phyloP scores from a whole-genome alignment of 2,888 invertebrate species.

The Athalia circularis region DNA sequence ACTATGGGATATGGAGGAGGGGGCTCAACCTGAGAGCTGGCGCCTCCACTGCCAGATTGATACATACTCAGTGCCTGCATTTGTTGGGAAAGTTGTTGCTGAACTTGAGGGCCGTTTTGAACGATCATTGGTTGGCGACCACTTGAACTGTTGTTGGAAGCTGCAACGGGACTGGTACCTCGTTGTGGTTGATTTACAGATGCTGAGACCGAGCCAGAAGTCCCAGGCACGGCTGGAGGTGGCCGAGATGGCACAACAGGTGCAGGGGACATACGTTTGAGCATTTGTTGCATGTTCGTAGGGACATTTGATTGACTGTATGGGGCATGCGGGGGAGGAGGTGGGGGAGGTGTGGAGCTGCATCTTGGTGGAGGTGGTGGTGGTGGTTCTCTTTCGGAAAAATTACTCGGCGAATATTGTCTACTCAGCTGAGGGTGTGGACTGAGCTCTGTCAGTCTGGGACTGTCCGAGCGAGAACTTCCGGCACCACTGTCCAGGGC shows the following conservation, averaged over 20 bases:
- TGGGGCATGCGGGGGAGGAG: conserved; percentile 76
- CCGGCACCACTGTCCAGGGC: conserved; percentile 92
- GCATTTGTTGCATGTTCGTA: conserved; percentile 81
- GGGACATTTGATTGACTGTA: conserved; percentile 78
- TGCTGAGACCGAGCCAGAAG: conserved; percentile 65
- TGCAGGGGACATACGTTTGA: conserved; percentile 86
- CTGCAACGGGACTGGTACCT: conserved; percentile 84
- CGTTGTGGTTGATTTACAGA: conserved; percentile 77
- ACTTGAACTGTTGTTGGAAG: conserved; percentile 72
- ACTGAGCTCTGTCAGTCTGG: conserved; percentile 80
- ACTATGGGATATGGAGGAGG: conserved; percentile 77
- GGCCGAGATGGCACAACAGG: conserved; percentile 82
- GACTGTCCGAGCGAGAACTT: conserved; percentile 92
- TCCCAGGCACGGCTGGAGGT: conserved; percentile 78
- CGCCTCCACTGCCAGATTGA: conserved; percentile 75
- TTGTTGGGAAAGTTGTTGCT: conserved; percentile 91
- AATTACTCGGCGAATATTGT: conserved; percentile 83
- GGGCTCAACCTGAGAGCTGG: conserved; percentile 70
- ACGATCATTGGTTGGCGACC: conserved; percentile 87
- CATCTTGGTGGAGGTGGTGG: conserved; percentile 86
- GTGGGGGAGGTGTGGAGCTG: conserved; percentile 82
- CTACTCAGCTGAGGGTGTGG: conserved; percentile 82
- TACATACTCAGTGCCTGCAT: conserved; percentile 91
- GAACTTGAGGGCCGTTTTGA: conserved; percentile 87
- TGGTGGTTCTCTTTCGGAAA: conserved; percentile 76